Evolutionary conservation across 1,140 invertebrate genomes (phyloP).

Genomic region (Bicyclus anynana): DNA sequence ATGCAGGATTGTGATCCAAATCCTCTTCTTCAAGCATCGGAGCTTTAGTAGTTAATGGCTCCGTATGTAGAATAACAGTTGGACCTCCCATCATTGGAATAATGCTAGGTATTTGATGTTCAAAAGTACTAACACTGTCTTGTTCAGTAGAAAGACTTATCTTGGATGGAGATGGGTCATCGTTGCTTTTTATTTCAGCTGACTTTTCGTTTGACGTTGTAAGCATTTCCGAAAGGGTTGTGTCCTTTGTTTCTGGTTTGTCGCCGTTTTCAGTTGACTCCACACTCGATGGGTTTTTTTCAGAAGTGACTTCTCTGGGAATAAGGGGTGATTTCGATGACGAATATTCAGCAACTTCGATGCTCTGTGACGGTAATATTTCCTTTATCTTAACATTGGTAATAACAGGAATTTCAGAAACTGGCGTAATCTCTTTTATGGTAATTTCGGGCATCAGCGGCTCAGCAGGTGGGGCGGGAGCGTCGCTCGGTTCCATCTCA

Average conservation of each 20-base stretch:
- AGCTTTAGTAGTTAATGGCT: conserved; percentile 46
- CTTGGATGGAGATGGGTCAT: conserved; percentile 48
- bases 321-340: conserved; percentile 69
- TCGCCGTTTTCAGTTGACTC: conserved; percentile 28
- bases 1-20: conserved; percentile 65
- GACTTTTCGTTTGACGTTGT: conserved; percentile 5
- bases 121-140: conserved; percentile 48
- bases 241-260: conserved; percentile 12
- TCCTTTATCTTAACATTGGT: conserved; percentile 73
- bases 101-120: conserved; percentile 40
- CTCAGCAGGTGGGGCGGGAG: conserved; percentile 33
- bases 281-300: conserved; percentile 27
- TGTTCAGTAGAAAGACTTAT: conserved; percentile 59
- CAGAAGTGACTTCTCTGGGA: conserved; percentile 57
- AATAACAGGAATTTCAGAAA: conserved; percentile 66
- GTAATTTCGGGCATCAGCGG: conserved; percentile 60
- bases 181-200: conserved; percentile 22
- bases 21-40: conserved; percentile 64
- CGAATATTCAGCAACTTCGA: conserved; percentile 56
- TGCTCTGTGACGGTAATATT: conserved; percentile 57
- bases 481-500: conserved; percentile 25
- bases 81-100: conserved; percentile 42
- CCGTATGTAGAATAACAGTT: conserved; percentile 17
- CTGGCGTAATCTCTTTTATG: conserved; percentile 73
- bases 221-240: conserved; percentile 13